Evolutionary conservation across 2,797 vertebrate genomes (phyloP), one percentile per base, ranked within the genome.

Genomic region (Hyperoplus immaculatus): DNA sequence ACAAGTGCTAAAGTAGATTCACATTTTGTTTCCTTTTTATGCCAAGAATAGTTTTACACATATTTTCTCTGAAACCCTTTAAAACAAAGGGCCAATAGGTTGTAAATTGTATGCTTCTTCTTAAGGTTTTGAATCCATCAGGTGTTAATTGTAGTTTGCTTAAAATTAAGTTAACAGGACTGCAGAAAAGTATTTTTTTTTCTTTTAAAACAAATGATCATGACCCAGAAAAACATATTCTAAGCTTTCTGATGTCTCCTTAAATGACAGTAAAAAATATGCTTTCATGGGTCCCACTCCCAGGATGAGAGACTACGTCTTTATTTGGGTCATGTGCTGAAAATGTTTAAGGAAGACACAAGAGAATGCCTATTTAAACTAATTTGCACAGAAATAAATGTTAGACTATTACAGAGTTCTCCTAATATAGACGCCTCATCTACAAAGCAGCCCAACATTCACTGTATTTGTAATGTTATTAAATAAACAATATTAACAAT

Each of bases 121-220:
- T 62, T 60, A 43, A 63, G 74, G 75, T 79, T 8, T 78, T 87
- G 84, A 90, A 86, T 89, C 85, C 85, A 87, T 91, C 81, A 80
- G 39, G 58, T 67, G 13, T 53, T 58, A 45, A 29, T 29, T 29
- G 43, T 45, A 15, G 21, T 67, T 55, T n/a, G 15, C 4, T 70
- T 41, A 56, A 69, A 72, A 58, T 62, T 0, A 65, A 59, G 36
- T 53, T 50, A 43, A 71, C 56, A 38, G 38, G 21, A 58, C 13
- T 15, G 5, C 21, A 64, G 15, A 72, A 56, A 43, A 9, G 1
- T 18, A 7, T 69, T 64, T 13, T 21, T 42, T 51, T 51, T 51
- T n/a, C n/a, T 51, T 51, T 49, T 49, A 49, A 15, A 64, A 77
- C 61, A 65, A 72, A 61, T 70, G 36, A 41, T 72, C 50, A 36